A percentile compares a stretch with the other conserved stretches of the same genome.
Conservation (phyloP, 1,140 invertebrate species). For the Nylanderia fulva region DNA sequence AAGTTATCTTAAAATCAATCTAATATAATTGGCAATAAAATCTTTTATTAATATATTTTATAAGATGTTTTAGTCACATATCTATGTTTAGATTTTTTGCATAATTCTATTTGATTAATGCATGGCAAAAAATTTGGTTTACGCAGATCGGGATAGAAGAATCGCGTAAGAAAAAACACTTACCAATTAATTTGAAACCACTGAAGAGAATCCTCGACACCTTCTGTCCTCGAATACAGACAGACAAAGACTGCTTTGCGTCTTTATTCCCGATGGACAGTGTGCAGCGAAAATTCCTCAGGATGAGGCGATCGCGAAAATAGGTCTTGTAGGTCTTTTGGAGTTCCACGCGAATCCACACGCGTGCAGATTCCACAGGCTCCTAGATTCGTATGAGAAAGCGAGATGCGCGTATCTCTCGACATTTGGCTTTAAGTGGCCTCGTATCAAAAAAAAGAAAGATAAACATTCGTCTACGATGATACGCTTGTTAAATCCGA, state of each 20-base stretch:
- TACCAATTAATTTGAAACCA: constrained; percentile 40
- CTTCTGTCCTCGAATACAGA: neutral
- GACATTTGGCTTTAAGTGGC: too few species aligned
- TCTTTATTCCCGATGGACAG: constrained; percentile 63
- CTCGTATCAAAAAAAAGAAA: neutral
- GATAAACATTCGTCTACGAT: neutral
- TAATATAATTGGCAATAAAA: too few species aligned
- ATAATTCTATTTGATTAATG: constrained; percentile 9
- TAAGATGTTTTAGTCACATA: too few species aligned
- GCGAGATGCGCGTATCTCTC: neutral
- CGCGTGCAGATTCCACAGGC: constrained; percentile 53
- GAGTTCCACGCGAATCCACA: constrained; percentile 31
- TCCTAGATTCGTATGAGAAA: constrained; percentile 45
- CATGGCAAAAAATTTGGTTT: neutral
- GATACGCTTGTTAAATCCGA: constrained; percentile 3
- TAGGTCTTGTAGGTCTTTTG: constrained; percentile 74
- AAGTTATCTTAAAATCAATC: too few species aligned
- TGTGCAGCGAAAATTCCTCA: constrained; percentile 46
- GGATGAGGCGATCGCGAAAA: constrained; percentile 66
- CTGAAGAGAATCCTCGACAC: neutral
- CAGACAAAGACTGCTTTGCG: constrained; percentile 60
- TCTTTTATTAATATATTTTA: too few species aligned
- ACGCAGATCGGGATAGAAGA: constrained; percentile 2
- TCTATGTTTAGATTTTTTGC: neutral
- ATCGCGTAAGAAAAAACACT: constrained; percentile 20